Conservation (phyloP, 2,888 invertebrate species). For the Eristalinus sepulchralis region DNA sequence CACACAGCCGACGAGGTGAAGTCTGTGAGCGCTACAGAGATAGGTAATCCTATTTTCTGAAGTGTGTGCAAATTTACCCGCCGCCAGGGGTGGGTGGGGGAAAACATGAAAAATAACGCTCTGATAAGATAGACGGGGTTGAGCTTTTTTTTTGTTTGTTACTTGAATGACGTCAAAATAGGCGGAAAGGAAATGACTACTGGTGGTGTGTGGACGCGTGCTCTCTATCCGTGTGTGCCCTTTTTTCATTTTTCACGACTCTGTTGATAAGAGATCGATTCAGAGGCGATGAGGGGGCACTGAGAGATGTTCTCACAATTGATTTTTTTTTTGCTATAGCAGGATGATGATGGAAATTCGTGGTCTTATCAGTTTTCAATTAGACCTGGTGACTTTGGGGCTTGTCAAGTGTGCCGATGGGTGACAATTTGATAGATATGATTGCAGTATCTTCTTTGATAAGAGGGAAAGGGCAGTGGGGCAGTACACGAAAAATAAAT, state of each 20-base stretch:
- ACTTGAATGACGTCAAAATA: constrained; percentile 1
- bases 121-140: constrained; percentile 39
- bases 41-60: constrained; percentile 30
- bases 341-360: neutral
- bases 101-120: neutral
- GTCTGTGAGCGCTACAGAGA: neutral
- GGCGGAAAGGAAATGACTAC: neutral
- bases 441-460: neutral
- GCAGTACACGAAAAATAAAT: neutral
- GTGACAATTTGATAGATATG: neutral
- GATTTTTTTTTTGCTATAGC: neutral
- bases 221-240: neutral
- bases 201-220: neutral
- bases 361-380: neutral
- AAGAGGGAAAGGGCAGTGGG: neutral
- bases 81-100: neutral
- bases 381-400: neutral
- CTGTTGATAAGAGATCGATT: neutral
- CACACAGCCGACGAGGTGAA: neutral
- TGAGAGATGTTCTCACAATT: neutral
- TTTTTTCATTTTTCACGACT: too few relatives aligned
- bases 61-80: constrained; percentile 65
- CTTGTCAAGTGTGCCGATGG: neutral
- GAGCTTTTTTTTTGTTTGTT: neutral
- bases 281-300: neutral